Evolutionary conservation across 2,797 vertebrate species (phyloP), one percentile per base, ranked within the genome.

Genomic region (Cuniculus paca): DNA sequence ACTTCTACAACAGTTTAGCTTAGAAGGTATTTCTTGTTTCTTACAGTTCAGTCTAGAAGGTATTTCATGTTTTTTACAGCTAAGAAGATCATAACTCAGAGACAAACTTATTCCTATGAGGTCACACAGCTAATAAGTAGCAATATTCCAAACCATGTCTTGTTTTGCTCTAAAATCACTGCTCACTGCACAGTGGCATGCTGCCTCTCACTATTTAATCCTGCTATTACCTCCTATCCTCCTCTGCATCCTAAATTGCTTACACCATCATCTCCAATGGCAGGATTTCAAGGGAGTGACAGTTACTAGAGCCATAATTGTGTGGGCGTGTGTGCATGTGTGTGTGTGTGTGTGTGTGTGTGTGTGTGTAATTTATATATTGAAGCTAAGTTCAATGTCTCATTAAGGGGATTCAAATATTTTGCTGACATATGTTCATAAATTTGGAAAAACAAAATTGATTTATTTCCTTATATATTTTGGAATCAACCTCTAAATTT

Each of bases 81-180:
- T 86, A n/a, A 94, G 70, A 50, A 88, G 75, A 94, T 11, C 36
- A 72, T 74, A 68, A 52, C 45, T 87, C 28, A 80, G n/a, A 77
- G n/a, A 84, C 39, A 31, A 72, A 60, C 74, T 70, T 72, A 91
- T 34, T 31, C 24, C 24, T 60, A 58, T 85, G 72, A 91, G 52
- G 22, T 75, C 84, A 96, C 26, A 75, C 58, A 80, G 36, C 74
- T 91, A 85, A 17, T 74, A 74, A 91, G 61, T 17, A 75, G n/a
- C 58, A 36, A 20, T 48, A 70, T 81, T 94, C 78, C 36, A 81
- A 85, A 85, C 20, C 24, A 8, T 91, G 12, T 7, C 75, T 70
- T 88, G 28, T 79, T 74, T 79, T 48, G 63, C 14, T 79, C 2
- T 34, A 48, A 58, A 84, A 45, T 2, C 36, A 14, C 45, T 86